Conservation (phyloP, 2,113 vertebrate species). For the Crotalus helleri region DNA sequence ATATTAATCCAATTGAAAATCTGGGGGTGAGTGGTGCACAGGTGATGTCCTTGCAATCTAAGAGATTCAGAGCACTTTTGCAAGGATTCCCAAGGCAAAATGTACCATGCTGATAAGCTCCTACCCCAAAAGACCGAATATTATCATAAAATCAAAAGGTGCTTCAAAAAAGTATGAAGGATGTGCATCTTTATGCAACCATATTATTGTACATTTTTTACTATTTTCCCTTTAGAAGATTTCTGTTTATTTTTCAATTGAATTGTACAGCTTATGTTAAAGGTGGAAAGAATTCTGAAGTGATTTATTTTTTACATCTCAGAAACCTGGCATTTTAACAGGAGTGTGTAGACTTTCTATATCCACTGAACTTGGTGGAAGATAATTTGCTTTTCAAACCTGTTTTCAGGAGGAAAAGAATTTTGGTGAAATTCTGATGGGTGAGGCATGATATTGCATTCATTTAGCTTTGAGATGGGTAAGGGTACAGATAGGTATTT, state of each 20-base stretch:
- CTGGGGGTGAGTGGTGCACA: not conserved
- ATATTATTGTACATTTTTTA: not conserved
- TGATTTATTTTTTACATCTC: not conserved
- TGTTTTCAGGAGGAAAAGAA: not conserved
- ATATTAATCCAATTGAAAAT: not conserved
- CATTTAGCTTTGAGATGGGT: not conserved
- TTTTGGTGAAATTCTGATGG: not conserved
- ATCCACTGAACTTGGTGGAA: not conserved
- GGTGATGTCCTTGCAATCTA: not conserved
- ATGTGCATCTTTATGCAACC: not conserved
- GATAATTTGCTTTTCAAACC: not conserved
- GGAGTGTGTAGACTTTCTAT: not conserved
- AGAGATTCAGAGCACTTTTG: not conserved
- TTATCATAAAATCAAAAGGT: not conserved
- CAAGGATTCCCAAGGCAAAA: not conserved
- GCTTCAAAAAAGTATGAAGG: not conserved
- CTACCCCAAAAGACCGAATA: not conserved
- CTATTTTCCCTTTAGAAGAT: not conserved
- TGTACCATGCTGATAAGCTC: not conserved
- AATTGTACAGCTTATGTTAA: not conserved
- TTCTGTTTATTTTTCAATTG: not conserved
- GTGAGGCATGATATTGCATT: not conserved
- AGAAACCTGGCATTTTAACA: not conserved
- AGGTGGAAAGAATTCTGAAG: not conserved
- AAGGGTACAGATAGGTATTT: not conserved